Conservation (phyloP, 2,888 invertebrate species). For the Sphaeridia pumilis region DNA sequence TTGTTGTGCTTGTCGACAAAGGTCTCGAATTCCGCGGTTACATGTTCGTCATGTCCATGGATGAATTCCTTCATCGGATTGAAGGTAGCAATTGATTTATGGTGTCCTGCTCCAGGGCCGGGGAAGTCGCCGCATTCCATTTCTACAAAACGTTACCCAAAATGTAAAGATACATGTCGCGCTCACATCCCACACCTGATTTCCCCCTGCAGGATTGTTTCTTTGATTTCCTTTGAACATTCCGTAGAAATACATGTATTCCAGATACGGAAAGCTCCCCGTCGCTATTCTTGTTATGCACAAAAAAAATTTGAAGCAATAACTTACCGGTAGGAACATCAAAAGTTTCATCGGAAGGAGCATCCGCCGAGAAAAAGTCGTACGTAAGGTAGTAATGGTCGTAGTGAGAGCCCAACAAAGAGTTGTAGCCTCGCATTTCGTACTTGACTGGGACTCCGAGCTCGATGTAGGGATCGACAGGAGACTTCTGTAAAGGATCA, state of each 20-base stretch:
- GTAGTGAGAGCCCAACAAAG: slow-evolving; percentile 85
- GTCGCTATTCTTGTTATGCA: too few species aligned
- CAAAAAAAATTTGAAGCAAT: too few species aligned
- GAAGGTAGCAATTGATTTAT: slow-evolving; percentile 54
- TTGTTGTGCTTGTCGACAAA: slow-evolving; percentile 63
- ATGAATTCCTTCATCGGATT: slow-evolving; percentile 91
- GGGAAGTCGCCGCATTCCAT: slow-evolving; percentile 66
- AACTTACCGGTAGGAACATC: slow-evolving; percentile 51
- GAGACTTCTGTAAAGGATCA: slow-evolving; percentile 21
- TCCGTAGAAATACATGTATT: too few species aligned
- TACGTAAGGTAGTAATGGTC: slow-evolving; percentile 72
- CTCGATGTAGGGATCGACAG: slow-evolving; percentile 25
- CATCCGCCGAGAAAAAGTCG: slow-evolving; percentile 49
- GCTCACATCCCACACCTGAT: too few species aligned
- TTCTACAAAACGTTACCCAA: too few species aligned
- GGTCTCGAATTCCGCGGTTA: slow-evolving; percentile 59
- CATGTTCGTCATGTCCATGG: slow-evolving; percentile 55
- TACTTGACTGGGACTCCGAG: slow-evolving; percentile 57
- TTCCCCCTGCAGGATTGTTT: too few species aligned
- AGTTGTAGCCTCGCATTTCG: slow-evolving; percentile 89
- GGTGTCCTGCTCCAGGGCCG: slow-evolving; percentile 64
- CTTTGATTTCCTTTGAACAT: too few species aligned
- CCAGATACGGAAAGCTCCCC: too few species aligned
- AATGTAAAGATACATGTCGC: too few species aligned
- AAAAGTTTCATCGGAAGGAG: slow-evolving; percentile 58